Evolutionary conservation across 2,113 vertebrate species (phyloP), one percentile per base, ranked within the genome.

Genomic region (Sciurus niger): DNA sequence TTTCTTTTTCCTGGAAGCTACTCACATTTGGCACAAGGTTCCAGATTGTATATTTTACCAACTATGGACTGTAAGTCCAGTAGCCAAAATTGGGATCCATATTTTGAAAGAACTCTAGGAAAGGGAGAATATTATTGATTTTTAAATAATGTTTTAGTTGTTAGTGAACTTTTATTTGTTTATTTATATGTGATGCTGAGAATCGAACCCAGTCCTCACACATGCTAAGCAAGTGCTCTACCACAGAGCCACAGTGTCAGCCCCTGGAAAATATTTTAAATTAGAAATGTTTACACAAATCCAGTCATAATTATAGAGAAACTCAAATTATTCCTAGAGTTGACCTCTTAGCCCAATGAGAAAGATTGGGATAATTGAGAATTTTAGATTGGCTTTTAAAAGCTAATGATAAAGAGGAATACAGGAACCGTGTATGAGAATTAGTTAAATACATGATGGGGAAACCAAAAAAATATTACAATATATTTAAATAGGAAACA

Each of bases 391-490:
- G 7, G 89, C 34, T 85, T 85, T 89, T 32, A 89, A 96, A 96
- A 94, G 60, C 37, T 90, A 96, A 83, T 76, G n/a, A 79, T 90
- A 55, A 92, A 93, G 84, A 9, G 20, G 84, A 77, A 67, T 51
- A 67, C 1, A 84, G 25, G 48, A 60, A 82, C 0, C 24, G 43
- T 80, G 32, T 78, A 1, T 89, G 43, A 96, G 5, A 88, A 83
- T 94, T 85, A 65, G 84, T 82, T 65, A 65, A 92, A 84, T 43
- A 4, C 10, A 78, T 84, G 7, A 65, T 74, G 8, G n/a, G 14
- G 24, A 90, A 22, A 58, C 55, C 6, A 58, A 8, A 58, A 89
- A 63, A 58, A 37, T 55, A 32, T 68, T 88, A 94, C 18, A 93
- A 43, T 60, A 94, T 22, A 34, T 51, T n/a, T 93, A 34, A 83